Evolutionary conservation across 2,888 invertebrate species (phyloP), one percentile per base, ranked within the genome.

Genomic region (Trachelus stipa): DNA sequence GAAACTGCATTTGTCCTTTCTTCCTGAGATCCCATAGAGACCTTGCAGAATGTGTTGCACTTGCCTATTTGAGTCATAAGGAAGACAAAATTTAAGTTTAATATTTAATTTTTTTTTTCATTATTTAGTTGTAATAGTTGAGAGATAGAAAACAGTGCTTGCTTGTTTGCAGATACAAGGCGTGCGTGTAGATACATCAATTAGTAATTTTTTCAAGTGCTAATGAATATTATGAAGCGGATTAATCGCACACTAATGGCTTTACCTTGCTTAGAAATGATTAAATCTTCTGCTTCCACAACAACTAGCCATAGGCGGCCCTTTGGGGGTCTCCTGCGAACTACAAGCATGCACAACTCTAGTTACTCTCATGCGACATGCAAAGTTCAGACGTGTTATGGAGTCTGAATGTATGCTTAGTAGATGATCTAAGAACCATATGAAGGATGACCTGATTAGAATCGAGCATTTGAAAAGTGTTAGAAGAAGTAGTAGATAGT

Each of bases 21-120:
- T 86, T 94, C 94, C 91, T 95, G 95, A 37, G 94, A 94, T 11
- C 95, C 96, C 92, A 96, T 93, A 80, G 93, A 94, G 1, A 96
- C 95, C 92, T 95, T 95, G 90, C 95, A 96, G 89, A 95, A 96
- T 69, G 95, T 94, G 88, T 95, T 95, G 88, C 94, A 93, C 88
- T 95, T 94, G 34, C 94, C 95, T 94, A 85, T 71, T 40, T 23
- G 2, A 56, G 56, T 56, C 23, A 23, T 1, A 9, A 56, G 9
- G 9, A 56, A 56, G 56, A 23, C 1, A 9, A 56, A 23, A 23
- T 56, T 56, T 6, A 23, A 23, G 2, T 23, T 56, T 23, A 23
- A 23, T 56, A 56, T 9, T 56, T 23, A 40, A 56, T 9, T 9
- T 23, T 23, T 9, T 23, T 23, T 56, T 23, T 56, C 23, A 23